These are phyloP conservation scores for Caenorhabditis imperialis DNA, from an alignment of 2,888 invertebrate genomes.

Conservation along the genomic window DNA sequence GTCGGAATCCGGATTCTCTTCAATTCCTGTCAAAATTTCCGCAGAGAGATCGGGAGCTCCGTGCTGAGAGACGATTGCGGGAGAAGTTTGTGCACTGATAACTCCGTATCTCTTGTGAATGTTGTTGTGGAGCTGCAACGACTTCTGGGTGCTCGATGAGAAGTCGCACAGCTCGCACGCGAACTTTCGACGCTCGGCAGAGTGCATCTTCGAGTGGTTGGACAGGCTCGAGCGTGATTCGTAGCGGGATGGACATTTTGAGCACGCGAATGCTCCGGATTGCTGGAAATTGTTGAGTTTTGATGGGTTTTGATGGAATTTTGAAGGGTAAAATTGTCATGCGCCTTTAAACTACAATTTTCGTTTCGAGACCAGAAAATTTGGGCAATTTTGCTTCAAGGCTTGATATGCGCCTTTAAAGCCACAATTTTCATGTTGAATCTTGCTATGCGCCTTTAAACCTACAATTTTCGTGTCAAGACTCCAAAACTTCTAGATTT, in stretches of 20 bases:
- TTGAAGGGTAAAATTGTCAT: too few species aligned
- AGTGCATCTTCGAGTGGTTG: slow-evolving; percentile 58
- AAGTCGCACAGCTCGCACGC: slow-evolving; percentile 61
- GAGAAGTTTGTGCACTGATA: slow-evolving; percentile 36
- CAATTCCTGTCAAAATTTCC: background rate
- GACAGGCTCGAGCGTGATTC: slow-evolving; percentile 50
- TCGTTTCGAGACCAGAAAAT: too few species aligned
- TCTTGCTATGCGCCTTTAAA: too few species aligned
- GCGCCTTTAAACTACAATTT: too few species aligned
- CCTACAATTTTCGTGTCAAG: too few species aligned
- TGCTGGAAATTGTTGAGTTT: slow-evolving; percentile 26
- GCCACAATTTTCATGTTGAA: too few species aligned
- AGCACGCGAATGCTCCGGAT: slow-evolving; percentile 20
- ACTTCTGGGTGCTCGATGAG: slow-evolving; percentile 50
- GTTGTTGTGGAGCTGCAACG: slow-evolving; percentile 41
- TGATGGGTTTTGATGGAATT: too few species aligned
- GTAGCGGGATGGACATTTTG: slow-evolving; percentile 55
- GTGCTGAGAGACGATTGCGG: too few species aligned
- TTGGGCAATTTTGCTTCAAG: too few species aligned
- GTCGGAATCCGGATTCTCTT: background rate
- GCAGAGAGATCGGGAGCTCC: background rate
- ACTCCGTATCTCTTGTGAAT: slow-evolving; percentile 48
- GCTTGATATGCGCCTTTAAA: too few species aligned
- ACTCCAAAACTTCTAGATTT: too few species aligned
- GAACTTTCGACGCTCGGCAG: slow-evolving; percentile 33